A percentile compares a stretch with the other conserved stretches of the same genome.
These are phyloP conservation scores for Parauchenoglanis punctatus DNA, from an alignment of 2,797 vertebrate genomes.

Conservation along the genomic window DNA sequence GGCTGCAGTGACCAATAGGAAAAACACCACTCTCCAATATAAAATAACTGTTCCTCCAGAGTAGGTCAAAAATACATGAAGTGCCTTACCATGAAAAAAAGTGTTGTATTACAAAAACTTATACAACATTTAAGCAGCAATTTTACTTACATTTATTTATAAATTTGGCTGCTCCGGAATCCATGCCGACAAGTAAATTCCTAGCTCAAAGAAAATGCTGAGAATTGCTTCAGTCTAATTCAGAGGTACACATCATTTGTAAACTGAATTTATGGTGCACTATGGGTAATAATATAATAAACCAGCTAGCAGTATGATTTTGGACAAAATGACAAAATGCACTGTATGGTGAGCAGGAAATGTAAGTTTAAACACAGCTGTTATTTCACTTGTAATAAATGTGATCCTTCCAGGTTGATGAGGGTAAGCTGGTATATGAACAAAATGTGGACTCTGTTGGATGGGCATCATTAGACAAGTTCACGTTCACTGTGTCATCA, in stretches of 20 bases:
- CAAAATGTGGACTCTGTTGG: constrained; percentile 74
- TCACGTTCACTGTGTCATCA: constrained; percentile 81
- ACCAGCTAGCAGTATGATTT: background rate
- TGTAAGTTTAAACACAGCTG: background rate
- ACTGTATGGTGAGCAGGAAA: background rate
- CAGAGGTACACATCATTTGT: background rate
- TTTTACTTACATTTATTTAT: background rate
- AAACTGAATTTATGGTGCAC: background rate
- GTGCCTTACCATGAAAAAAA: background rate
- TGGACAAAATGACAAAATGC: background rate
- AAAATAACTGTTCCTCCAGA: constrained; percentile 73
- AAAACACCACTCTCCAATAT: constrained; percentile 77
- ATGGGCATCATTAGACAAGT: constrained; percentile 84
- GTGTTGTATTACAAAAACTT: background rate
- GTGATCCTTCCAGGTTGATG: constrained; percentile 75
- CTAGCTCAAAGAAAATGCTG: background rate
- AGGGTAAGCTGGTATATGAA: constrained; percentile 79
- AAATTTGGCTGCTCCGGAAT: background rate
- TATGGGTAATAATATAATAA: background rate
- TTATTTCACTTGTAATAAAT: background rate
- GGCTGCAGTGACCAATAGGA: constrained; percentile 83
- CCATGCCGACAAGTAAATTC: background rate
- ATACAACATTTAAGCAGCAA: background rate
- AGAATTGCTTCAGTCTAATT: background rate
- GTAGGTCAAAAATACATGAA: constrained; percentile 69